Conservation (phyloP, 1,140 invertebrate species). For the Aleiodes sp. region DNA sequence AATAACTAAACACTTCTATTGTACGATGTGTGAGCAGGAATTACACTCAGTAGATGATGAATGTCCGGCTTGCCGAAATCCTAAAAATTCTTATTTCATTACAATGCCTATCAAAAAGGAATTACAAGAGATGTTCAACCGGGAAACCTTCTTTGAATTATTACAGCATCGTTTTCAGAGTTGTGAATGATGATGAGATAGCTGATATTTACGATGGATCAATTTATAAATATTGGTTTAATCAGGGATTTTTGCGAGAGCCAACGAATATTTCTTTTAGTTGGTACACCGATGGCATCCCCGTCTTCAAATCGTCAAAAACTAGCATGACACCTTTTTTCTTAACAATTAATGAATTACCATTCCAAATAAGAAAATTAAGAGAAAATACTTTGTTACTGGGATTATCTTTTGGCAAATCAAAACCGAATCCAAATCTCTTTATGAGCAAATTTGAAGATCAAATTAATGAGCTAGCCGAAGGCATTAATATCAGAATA, state of each 20-base stretch:
- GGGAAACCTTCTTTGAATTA: constrained; percentile 25
- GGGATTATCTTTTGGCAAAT: neutral
- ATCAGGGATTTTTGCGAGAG: constrained; percentile 3
- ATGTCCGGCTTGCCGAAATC: constrained; percentile 19
- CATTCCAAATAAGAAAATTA: neutral
- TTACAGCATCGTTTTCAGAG: constrained; percentile 28
- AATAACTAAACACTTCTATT: constrained; percentile 33
- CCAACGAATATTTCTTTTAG: constrained; percentile 1
- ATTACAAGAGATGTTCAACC: constrained; percentile 26
- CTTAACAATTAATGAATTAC: neutral
- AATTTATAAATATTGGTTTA: constrained; percentile 10
- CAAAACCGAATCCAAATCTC: too few species aligned
- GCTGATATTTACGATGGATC: constrained; percentile 28
- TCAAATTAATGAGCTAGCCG: too few species aligned
- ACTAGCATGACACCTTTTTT: neutral
- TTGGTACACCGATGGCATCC: neutral
- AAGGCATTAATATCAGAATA: neutral
- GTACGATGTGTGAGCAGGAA: neutral
- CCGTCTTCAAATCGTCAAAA: neutral
- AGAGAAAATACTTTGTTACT: neutral
- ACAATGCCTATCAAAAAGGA: constrained; percentile 30
- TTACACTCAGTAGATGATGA: neutral
- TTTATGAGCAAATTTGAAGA: too few species aligned
- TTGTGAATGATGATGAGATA: constrained; percentile 32
- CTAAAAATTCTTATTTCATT: constrained; percentile 28